A percentile compares a stretch with the other conserved stretches of the same genome.
phyloP scores from a whole-genome alignment of 2,113 vertebrate species.

The Anhinga anhinga region DNA sequence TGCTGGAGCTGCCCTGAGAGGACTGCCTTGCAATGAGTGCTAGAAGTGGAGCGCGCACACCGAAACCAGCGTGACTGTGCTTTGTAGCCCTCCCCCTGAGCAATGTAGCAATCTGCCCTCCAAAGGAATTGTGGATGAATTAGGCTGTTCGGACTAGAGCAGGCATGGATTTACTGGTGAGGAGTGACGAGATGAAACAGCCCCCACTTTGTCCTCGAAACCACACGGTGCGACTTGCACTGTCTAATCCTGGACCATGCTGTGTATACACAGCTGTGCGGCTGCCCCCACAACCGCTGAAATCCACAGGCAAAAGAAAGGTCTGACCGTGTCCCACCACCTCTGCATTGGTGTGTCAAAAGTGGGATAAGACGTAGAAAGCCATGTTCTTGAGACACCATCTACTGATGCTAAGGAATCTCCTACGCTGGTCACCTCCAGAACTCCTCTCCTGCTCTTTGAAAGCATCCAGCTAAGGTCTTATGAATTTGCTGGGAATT shows the following conservation, averaged over 20 bases:
- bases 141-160: background rate
- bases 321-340: background rate
- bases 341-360: background rate
- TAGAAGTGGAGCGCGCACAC: background rate
- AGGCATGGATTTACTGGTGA: background rate
- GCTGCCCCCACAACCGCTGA: background rate
- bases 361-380: background rate
- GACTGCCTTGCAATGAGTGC: background rate
- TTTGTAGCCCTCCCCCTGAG: background rate
- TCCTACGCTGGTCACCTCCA: background rate
- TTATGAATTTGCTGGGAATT: background rate
- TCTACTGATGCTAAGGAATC: background rate
- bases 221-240: fast-evolving
- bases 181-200: background rate
- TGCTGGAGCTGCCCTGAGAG: background rate
- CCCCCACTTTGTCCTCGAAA: background rate
- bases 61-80: fast-evolving
- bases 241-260: background rate
- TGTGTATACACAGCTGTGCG: fast-evolving
- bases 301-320: background rate
- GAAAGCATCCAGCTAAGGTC: slow-evolving; percentile 9
- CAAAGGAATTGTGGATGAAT: background rate
- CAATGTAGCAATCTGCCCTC: background rate
- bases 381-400: background rate
- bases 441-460: slow-evolving; percentile 9